Percentiles rank a stretch among this genome's conserved stretches.
Evolutionary conservation across 2,113 vertebrate species (phyloP).

Genomic region (Platanista minor): DNA sequence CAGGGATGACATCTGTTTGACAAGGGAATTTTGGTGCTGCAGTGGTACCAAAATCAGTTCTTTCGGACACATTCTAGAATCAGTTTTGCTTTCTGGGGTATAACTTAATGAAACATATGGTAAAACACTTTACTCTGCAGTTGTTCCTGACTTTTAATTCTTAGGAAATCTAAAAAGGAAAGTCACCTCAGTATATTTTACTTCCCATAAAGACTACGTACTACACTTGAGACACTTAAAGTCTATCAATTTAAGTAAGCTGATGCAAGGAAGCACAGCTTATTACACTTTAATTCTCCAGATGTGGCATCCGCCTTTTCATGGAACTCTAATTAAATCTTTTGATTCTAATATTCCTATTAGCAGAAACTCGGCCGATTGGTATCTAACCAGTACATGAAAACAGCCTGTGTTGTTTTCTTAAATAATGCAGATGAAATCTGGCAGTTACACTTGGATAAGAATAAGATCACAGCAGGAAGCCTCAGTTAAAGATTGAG

Average conservation of each 20-base stretch:
- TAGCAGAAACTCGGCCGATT: slow-evolving; percentile 19
- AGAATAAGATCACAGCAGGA: slow-evolving; percentile 48
- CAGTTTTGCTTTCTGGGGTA: slow-evolving; percentile 77
- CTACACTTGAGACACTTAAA: slow-evolving; percentile 46
- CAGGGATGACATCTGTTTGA: slow-evolving; percentile 83
- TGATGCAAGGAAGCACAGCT: slow-evolving; percentile 33
- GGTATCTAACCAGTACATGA: slow-evolving; percentile 34
- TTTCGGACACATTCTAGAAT: slow-evolving; percentile 79
- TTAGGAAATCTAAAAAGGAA: slow-evolving; percentile 67
- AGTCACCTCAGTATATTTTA: slow-evolving; percentile 67
- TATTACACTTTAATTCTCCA: slow-evolving; percentile 29
- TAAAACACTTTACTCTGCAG: slow-evolving; percentile 75
- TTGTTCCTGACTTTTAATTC: slow-evolving; percentile 72
- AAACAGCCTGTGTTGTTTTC: background rate
- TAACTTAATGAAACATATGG: slow-evolving; percentile 81
- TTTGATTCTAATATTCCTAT: slow-evolving; percentile 63
- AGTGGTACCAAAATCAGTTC: slow-evolving; percentile 77
- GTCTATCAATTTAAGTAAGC: slow-evolving; percentile 52
- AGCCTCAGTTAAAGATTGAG: slow-evolving; percentile 21
- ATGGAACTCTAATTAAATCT: slow-evolving; percentile 55
- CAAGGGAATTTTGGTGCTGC: slow-evolving; percentile 79
- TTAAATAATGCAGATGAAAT: slow-evolving; percentile 51
- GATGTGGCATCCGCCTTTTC: slow-evolving; percentile 49
- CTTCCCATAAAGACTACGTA: slow-evolving; percentile 56
- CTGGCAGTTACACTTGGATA: slow-evolving; percentile 47